A percentile compares a stretch with the other conserved stretches of the same genome.
Conservation (phyloP, 2,888 invertebrate species). For the Netelia virgata region DNA sequence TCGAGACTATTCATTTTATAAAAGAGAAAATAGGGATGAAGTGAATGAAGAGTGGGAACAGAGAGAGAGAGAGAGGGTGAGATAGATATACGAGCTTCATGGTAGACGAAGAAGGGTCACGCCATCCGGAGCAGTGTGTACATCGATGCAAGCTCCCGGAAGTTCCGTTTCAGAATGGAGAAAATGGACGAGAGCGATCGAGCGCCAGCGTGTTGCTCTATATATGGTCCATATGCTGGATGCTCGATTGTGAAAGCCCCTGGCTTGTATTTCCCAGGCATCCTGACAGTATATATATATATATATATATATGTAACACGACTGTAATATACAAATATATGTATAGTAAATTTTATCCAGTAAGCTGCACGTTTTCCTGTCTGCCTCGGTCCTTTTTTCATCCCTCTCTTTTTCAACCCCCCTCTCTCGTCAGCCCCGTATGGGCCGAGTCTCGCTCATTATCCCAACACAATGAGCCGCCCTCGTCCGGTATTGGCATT, state of each 20-base stretch:
- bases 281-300: slow-evolving; percentile 11
- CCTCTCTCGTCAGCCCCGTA: slow-evolving; percentile 63
- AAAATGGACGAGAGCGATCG: slow-evolving; percentile 10
- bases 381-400: slow-evolving; percentile 57
- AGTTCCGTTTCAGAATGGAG: slow-evolving; percentile 30
- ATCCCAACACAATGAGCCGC: slow-evolving; percentile 81
- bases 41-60: slow-evolving; percentile 28
- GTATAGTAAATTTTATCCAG: slow-evolving; percentile 73
- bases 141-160: slow-evolving; percentile 31
- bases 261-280: slow-evolving; percentile 20
- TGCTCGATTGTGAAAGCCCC: slow-evolving; percentile 43
- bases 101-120: slow-evolving; percentile 52
- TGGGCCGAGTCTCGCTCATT: slow-evolving; percentile 75
- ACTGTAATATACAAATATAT: slow-evolving; percentile 7
- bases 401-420: background rate
- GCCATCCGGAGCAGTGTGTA: slow-evolving; percentile 51
- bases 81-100: background rate
- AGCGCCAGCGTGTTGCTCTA: slow-evolving; percentile 36
- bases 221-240: slow-evolving; percentile 47
- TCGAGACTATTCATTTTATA: slow-evolving; percentile 39
- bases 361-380: slow-evolving; percentile 78
- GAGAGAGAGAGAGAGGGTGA: slow-evolving; percentile 30
- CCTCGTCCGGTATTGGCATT: slow-evolving; percentile 83
- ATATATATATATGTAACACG: slow-evolving; percentile 11
- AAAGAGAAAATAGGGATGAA: slow-evolving; percentile 36